A percentile compares a stretch with the other conserved stretches of the same genome.
Evolutionary conservation across 2,797 vertebrate genomes (phyloP).

Genomic region (Chlorospingus flavigularis): DNA sequence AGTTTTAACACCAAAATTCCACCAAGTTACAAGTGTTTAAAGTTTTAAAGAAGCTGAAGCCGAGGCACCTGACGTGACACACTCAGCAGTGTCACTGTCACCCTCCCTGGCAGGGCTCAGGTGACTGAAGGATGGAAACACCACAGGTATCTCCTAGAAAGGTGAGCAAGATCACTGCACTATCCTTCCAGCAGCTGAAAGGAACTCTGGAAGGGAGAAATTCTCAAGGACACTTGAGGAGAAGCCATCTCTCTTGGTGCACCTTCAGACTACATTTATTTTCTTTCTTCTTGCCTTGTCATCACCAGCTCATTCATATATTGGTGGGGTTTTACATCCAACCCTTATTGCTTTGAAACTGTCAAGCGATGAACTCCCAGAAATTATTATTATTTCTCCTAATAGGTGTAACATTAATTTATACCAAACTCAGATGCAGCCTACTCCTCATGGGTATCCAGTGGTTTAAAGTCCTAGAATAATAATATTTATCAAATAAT

Average conservation of each 20-base stretch:
- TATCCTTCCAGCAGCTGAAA: not conserved
- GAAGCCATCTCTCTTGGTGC: not conserved
- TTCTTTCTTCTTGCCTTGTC: not conserved
- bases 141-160: not conserved
- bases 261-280: not conserved
- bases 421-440: not conserved
- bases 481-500: not conserved
- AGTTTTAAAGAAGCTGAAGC: not conserved
- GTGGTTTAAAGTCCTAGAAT: not conserved
- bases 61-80: fast-evolving
- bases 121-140: not conserved
- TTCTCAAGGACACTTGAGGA: not conserved
- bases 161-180: not conserved
- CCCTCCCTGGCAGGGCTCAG: not conserved
- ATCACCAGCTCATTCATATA: not conserved
- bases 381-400: not conserved
- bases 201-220: not conserved
- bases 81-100: not conserved
- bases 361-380: not conserved
- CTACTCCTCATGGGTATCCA: not conserved
- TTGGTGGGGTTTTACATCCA: not conserved
- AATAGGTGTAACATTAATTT: not conserved
- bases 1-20: not conserved
- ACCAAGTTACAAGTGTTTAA: not conserved
- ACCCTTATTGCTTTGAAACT: not conserved